phyloP scores from a whole-genome alignment of 2,797 vertebrate genomes.

The Capromys pilorides region DNA sequence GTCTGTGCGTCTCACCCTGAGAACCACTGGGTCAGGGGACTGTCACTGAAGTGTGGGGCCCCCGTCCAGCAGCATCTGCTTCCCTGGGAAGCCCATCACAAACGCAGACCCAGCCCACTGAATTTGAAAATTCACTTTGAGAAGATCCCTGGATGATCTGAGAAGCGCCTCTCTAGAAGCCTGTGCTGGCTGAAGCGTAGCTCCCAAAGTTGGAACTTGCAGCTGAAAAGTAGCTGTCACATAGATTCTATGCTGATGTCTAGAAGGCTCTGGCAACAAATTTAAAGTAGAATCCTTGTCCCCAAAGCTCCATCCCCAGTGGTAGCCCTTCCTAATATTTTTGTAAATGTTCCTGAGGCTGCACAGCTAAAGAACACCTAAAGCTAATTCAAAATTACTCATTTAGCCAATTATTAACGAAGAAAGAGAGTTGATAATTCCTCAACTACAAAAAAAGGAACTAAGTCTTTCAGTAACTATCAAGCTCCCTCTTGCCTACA shows the following conservation, averaged over 20 bases:
- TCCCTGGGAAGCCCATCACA: background rate
- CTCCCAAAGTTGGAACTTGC: background rate
- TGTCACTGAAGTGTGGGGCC: background rate
- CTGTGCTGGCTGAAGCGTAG: background rate
- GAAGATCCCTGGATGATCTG: background rate
- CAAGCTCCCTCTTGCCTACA: background rate
- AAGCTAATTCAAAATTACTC: constrained; percentile 47
- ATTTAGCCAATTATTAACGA: constrained; percentile 3
- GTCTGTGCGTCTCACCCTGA: background rate
- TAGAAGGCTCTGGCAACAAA: background rate
- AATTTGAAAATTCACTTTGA: background rate
- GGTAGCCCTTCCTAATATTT: background rate
- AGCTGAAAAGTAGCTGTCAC: background rate
- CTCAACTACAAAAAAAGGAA: background rate
- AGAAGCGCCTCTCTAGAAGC: background rate
- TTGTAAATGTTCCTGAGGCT: background rate
- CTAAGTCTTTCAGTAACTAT: background rate
- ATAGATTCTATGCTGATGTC: background rate
- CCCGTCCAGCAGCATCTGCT: background rate
- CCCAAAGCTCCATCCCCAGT: constrained; percentile 18
- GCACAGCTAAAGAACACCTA: background rate
- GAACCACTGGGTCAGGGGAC: background rate
- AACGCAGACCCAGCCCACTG: background rate
- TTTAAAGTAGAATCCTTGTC: constrained; percentile 31
- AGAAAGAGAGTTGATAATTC: background rate